Evolutionary conservation across 2,113 vertebrate genomes (phyloP).

Genomic region (Melanerpes aurifrons): DNA sequence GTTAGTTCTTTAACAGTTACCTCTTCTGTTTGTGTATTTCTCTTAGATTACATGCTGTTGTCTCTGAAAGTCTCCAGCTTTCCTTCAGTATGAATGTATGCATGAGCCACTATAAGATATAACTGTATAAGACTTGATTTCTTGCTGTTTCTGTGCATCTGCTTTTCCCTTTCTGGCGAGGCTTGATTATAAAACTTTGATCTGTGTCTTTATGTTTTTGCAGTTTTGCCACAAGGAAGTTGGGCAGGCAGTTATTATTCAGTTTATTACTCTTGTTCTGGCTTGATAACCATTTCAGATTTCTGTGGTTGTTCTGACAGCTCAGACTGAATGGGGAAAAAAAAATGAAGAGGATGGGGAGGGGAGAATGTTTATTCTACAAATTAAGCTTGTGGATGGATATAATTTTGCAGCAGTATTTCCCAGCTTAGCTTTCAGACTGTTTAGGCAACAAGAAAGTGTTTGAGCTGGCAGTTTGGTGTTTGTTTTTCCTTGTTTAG

Average conservation of each 20-base stretch:
- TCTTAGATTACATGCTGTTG: background rate
- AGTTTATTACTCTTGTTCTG: background rate
- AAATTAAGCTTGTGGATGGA: background rate
- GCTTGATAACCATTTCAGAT: background rate
- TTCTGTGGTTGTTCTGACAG: background rate
- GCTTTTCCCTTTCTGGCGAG: background rate
- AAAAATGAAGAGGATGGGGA: background rate
- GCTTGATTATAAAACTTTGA: background rate
- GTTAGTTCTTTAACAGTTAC: background rate
- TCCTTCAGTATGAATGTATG: background rate
- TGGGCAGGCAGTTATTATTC: background rate
- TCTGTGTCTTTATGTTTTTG: background rate
- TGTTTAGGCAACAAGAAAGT: background rate
- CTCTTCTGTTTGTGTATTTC: background rate
- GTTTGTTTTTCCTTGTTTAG: background rate
- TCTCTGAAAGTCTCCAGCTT: background rate
- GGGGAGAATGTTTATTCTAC: background rate
- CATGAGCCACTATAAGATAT: background rate
- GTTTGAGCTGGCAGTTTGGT: background rate
- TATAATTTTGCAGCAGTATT: background rate
- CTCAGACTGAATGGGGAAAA: background rate
- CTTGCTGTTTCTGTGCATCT: background rate
- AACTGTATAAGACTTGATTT: background rate
- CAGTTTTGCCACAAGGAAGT: background rate
- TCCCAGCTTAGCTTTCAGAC: background rate